Base-by-base conservation (phyloP, 2,888 invertebrate genomes). In the Hedya salicella region DNA sequence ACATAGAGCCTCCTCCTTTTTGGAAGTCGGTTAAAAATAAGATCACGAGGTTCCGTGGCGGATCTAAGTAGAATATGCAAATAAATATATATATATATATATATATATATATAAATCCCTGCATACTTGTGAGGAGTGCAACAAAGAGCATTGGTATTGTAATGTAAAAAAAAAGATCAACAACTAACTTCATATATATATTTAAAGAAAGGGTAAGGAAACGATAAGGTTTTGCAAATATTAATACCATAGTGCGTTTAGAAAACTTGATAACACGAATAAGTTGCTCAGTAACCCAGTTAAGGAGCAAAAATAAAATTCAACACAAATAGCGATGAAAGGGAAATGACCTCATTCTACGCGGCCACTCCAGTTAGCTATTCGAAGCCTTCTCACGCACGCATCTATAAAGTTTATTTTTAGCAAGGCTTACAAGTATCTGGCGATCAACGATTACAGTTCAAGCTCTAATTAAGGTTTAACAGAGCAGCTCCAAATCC, bases 391-490 rank as follows among this genome's bases (percentile, higher is more conserved):
- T 81, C 81, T 84, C 86, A 88, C 88, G 88, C 91, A 89, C 86
- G 82, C 80, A 78, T 85, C 83, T 75, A 87, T 86, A 86, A 87
- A 86, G 79, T 85, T 83, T 88, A 90, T 91, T 91, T 89, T 90
- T 87, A 85, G 89, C 79, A 74, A 65, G 72, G 74, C 74, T 79
- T 77, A 77, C 76, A 82, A 81, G 78, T 87, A 87, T 88, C 89
- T 84, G 77, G 79, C 82, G 81, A 90, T 89, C 84, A 80, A 72
- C 82, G 81, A 86, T 88, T 85, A 87, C 75, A 80, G 78, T 81
- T 78, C 73, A 78, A 80, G 78, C 82, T 77, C 79, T 83, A 87
- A 89, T 88, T 88, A 89, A 85, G 78, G 78, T 74, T 78, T 75
- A 80, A 77, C 79, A 77, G 75, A 81, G 78, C 73, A 75, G 73